Evolutionary conservation across 2,888 invertebrate species (phyloP).

Genomic region (Celastrina argiolus): DNA sequence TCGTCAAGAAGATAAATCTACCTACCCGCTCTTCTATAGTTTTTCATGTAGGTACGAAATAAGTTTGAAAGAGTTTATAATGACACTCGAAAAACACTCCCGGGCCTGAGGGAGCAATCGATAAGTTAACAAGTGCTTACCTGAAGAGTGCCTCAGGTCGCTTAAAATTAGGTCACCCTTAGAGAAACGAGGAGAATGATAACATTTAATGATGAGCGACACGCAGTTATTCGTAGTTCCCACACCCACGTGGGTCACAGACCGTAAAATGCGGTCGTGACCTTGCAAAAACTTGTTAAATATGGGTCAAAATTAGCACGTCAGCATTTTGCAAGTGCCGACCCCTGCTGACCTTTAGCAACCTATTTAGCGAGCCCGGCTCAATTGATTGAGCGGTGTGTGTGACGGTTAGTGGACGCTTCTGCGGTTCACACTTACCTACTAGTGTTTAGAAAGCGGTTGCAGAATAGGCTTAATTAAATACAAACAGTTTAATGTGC

Average conservation of each 20-base stretch:
- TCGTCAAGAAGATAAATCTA: neutral
- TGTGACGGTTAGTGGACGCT: slow-evolving; percentile 1
- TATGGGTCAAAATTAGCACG: slow-evolving; percentile 19
- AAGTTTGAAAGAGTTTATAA: slow-evolving; percentile 1
- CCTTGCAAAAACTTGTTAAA: neutral
- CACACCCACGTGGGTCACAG: neutral
- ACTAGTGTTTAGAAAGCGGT: neutral
- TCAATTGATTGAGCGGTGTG: slow-evolving; percentile 19
- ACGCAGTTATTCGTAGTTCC: neutral
- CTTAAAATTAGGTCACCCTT: neutral
- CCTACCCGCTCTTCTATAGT: neutral
- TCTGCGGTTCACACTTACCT: neutral
- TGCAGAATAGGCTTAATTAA: neutral
- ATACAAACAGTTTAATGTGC: neutral
- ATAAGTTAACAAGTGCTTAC: slow-evolving; percentile 11
- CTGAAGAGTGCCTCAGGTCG: neutral
- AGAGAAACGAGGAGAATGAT: neutral
- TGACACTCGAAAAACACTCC: neutral
- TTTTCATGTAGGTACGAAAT: neutral
- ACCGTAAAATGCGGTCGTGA: neutral
- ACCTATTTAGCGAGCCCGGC: slow-evolving; percentile 19
- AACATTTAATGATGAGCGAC: neutral
- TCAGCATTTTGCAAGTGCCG: slow-evolving; percentile 11
- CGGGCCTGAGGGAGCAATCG: slow-evolving; percentile 2
- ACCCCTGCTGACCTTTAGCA: slow-evolving; percentile 20